Percentiles rank a stretch among this genome's conserved stretches.
Evolutionary conservation across 2,113 vertebrate species (phyloP).

Genomic region (Vulpes vulpes): DNA sequence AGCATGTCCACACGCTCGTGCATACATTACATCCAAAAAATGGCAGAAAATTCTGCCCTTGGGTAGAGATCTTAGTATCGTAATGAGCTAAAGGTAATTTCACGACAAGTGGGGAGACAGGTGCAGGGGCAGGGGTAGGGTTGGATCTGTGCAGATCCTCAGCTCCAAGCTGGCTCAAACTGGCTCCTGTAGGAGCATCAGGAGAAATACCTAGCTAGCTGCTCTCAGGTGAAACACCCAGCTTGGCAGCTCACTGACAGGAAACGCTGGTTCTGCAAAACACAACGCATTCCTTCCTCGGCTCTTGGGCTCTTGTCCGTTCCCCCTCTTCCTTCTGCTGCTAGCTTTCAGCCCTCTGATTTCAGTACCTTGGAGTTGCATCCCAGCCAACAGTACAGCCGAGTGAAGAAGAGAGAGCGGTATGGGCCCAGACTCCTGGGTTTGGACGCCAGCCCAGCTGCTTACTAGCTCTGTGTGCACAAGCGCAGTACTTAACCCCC

Average conservation of each 20-base stretch:
- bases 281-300: neutral
- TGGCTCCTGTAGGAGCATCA: neutral
- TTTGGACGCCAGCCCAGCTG: neutral
- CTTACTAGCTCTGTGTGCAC: neutral
- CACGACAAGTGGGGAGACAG: neutral
- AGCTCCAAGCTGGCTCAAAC: neutral
- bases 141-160: neutral
- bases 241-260: neutral
- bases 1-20: neutral
- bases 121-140: too few species aligned
- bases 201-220: neutral
- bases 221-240: neutral
- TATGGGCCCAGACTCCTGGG: neutral
- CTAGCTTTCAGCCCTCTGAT: neutral
- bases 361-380: neutral
- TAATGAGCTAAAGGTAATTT: neutral
- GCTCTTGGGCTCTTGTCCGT: too few species aligned
- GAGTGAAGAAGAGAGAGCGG: neutral
- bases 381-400: neutral
- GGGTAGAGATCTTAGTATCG: neutral
- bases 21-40: neutral
- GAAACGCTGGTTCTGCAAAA: neutral
- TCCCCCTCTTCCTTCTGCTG: neutral
- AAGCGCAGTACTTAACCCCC: neutral
- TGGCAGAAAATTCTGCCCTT: neutral